phyloP scores from a whole-genome alignment of 2,888 invertebrate species.

The Neoitamus cyanurus region DNA sequence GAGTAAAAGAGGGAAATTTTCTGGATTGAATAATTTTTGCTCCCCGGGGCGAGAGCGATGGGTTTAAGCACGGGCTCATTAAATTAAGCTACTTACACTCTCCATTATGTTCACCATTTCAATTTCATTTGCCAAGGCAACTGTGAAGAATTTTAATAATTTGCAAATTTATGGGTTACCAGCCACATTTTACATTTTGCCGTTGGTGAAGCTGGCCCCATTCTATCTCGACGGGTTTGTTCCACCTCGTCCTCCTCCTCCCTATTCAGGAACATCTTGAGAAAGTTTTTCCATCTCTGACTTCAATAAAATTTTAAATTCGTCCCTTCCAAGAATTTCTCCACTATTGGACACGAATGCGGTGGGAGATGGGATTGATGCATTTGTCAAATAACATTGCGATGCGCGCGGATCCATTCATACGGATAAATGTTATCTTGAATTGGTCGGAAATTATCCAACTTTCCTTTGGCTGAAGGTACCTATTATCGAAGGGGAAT shows the following conservation, averaged over 20 bases:
- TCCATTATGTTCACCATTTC: constrained; percentile 25
- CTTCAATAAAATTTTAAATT: neutral
- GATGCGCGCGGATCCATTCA: neutral
- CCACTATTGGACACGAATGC: neutral
- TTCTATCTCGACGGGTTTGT: neutral
- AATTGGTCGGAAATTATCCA: neutral
- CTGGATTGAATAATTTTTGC: neutral
- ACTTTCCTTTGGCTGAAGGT: neutral
- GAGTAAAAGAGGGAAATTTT: neutral
- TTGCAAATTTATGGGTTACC: constrained; percentile 21
- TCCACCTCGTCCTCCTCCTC: neutral
- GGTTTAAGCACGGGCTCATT: constrained; percentile 1
- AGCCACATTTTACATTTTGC: neutral
- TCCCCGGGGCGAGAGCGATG: neutral
- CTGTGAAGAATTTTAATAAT: constrained; percentile 20
- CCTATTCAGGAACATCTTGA: neutral
- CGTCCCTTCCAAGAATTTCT: neutral
- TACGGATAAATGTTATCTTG: neutral
- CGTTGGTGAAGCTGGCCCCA: neutral
- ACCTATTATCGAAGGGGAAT: neutral
- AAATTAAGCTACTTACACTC: constrained; percentile 18
- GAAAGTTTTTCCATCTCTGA: neutral
- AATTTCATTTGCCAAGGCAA: neutral
- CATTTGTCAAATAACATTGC: neutral
- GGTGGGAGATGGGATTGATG: neutral